Evolutionary conservation across 2,888 invertebrate genomes (phyloP).

Genomic region (Phalera bucephala): DNA sequence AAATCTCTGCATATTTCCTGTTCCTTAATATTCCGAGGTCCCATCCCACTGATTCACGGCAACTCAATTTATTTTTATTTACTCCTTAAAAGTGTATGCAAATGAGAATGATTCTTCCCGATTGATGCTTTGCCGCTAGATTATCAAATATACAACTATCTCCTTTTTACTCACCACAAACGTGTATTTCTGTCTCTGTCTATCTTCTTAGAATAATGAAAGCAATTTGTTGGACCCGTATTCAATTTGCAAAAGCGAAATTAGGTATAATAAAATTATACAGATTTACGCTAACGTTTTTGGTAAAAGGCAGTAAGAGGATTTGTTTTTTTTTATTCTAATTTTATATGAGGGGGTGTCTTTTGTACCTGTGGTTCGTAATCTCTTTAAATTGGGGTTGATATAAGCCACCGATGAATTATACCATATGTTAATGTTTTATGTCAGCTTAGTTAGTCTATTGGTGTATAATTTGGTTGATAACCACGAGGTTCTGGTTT

Average conservation of each 20-base stretch:
- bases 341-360: slow-evolving; percentile 35
- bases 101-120: slow-evolving; percentile 53
- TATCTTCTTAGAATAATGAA: slow-evolving; percentile 28
- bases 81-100: slow-evolving; percentile 57
- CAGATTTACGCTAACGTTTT: slow-evolving; percentile 54
- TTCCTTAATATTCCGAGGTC: too few relatives aligned
- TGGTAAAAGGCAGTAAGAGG: slow-evolving; percentile 53
- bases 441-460: too few relatives aligned
- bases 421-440: slow-evolving; percentile 13
- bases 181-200: slow-evolving; percentile 28
- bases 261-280: slow-evolving; percentile 76
- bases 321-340: slow-evolving; percentile 46
- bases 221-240: slow-evolving; percentile 48
- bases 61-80: too few relatives aligned
- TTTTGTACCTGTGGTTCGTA: slow-evolving; percentile 52
- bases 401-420: slow-evolving; percentile 4
- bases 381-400: slow-evolving; percentile 39
- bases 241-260: slow-evolving; percentile 58
- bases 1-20: too few relatives aligned
- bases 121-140: slow-evolving; percentile 57
- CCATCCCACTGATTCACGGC: too few relatives aligned
- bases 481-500: too few relatives aligned
- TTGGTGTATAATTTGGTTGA: too few relatives aligned
- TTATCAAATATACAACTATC: slow-evolving; percentile 40
- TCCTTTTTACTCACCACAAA: slow-evolving; percentile 1